Base-by-base conservation (phyloP, 2,888 invertebrate genomes). In the Clepsis dumicolana region DNA sequence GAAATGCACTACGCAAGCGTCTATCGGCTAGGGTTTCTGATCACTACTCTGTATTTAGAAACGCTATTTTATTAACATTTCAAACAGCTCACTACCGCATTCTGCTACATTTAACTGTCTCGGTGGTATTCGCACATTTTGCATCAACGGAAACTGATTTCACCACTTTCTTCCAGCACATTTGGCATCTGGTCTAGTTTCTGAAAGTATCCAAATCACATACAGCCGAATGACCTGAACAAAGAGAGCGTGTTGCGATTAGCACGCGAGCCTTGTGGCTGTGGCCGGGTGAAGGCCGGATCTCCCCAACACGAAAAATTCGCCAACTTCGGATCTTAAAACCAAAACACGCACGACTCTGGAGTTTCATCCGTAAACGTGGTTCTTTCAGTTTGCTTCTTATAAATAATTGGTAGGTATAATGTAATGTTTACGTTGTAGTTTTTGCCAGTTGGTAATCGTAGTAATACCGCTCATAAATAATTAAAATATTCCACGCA, bases 181-280 rank as follows among this genome's bases (percentile, higher is more conserved):
- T 81, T 76, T 75, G 77, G 71, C 71, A 71, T 75, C 73, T 77
- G 77, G 75, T 81, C 77, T 75, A 77, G 80, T 80, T 81, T 80
- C 74, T 74, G 74, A 72, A 72, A 79, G 80, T 87, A 81, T 73
- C 59, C 86, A 74, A 81, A 85, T 82, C 91, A 91, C 89, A 89
- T 88, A 83, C 81, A 71, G 65, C 66, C 74, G 70, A 68, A 72
- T 81, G 85, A 84, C 85, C 86, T 79, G 73, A 82, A 50, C 44
- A 86, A 83, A 78, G 69, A 74, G 75, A 74, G 71, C 74, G 74
- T 72, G 71, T 65, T 73, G 71, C 76, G 75, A 77, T 78, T 56
- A 77, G 75, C 77, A 73, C 76, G 75, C 77, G 72, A 77, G 41
- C 38, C 29, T 35, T 35, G 35, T 2, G 48, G 72, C 68, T 48